Percentiles rank a stretch among this genome's conserved stretches.
phyloP scores from a whole-genome alignment of 2,797 vertebrate genomes.

The Lindbergichthys nudifrons region DNA sequence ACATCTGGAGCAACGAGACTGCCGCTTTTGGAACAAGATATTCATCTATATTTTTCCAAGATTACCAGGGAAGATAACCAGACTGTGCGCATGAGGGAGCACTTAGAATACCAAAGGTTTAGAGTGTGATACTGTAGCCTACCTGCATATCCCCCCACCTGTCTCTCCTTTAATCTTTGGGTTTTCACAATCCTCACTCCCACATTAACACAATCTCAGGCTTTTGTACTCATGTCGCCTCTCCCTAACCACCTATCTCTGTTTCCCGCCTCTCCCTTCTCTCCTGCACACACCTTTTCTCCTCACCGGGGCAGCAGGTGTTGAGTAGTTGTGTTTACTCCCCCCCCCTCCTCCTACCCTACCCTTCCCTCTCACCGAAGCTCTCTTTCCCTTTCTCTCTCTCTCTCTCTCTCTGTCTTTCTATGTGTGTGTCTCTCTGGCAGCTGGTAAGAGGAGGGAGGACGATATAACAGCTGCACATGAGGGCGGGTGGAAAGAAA shows the following conservation, averaged over 20 bases:
- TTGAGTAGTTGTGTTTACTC: constrained; percentile 85
- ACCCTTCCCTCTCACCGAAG: constrained; percentile 55
- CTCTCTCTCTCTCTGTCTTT: constrained; percentile 20
- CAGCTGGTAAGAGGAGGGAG: constrained; percentile 87
- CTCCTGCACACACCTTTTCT: constrained; percentile 82
- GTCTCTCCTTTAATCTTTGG: constrained; percentile 67
- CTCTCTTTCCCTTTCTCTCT: constrained; percentile 60
- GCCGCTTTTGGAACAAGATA: constrained; percentile 53
- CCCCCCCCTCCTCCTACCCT: constrained; percentile 62
- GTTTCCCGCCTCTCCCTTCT: constrained; percentile 12
- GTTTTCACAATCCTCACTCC: constrained; percentile 63
- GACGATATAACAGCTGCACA: constrained; percentile 89
- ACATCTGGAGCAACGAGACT: constrained; percentile 75
- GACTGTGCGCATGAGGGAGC: constrained; percentile 62
- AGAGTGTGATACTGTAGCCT: constrained; percentile 65
- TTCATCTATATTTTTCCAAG: constrained; percentile 69
- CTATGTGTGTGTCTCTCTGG: constrained; percentile 72
- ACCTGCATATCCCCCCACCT: constrained; percentile 73
- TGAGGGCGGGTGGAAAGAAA: constrained; percentile 79
- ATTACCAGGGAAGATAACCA: constrained; percentile 65
- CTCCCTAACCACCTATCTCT: constrained; percentile 69
- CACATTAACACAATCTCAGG: constrained; percentile 73
- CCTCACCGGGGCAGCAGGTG: constrained; percentile 86
- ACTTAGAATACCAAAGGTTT: constrained; percentile 57
- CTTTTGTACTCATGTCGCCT: constrained; percentile 71